A percentile compares a stretch with the other conserved stretches of the same genome.
Evolutionary conservation across 2,113 vertebrate genomes (phyloP).

Genomic region (Drymodes brunneopygia): DNA sequence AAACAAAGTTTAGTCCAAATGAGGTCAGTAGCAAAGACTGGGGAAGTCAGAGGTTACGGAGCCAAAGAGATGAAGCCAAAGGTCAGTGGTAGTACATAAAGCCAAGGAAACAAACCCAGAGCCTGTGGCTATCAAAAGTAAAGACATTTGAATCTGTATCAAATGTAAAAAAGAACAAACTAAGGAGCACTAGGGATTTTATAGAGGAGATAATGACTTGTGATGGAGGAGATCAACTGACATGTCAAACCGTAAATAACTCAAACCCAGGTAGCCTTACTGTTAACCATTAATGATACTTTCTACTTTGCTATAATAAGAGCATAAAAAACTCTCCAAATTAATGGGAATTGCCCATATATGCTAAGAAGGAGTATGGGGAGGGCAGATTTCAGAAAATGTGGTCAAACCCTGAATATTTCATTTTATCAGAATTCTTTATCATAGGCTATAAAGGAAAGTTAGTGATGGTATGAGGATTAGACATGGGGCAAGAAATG

Average conservation of each 20-base stretch:
- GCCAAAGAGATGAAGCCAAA: not conserved
- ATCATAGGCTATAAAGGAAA: not conserved
- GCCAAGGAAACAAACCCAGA: not conserved
- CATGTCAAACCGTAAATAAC: not conserved
- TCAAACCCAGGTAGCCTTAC: not conserved
- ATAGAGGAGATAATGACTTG: not conserved
- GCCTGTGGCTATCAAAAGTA: not conserved
- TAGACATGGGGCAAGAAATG: not conserved
- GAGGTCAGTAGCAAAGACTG: not conserved
- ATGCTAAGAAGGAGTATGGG: not conserved
- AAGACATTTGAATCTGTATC: not conserved
- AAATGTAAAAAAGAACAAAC: not conserved
- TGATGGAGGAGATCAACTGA: not conserved
- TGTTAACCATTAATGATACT: not conserved
- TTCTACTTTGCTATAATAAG: not conserved
- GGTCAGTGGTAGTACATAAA: not conserved
- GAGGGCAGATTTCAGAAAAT: not conserved
- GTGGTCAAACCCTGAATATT: not conserved
- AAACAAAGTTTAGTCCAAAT: not conserved
- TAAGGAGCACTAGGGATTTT: not conserved
- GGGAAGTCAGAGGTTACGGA: not conserved
- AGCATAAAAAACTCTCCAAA: not conserved
- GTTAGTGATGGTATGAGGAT: not conserved
- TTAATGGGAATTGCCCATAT: not conserved
- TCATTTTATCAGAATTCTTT: not conserved